Conservation (phyloP, 92 coral and sea anemone species). For the Zoanthus sansibaricus region DNA sequence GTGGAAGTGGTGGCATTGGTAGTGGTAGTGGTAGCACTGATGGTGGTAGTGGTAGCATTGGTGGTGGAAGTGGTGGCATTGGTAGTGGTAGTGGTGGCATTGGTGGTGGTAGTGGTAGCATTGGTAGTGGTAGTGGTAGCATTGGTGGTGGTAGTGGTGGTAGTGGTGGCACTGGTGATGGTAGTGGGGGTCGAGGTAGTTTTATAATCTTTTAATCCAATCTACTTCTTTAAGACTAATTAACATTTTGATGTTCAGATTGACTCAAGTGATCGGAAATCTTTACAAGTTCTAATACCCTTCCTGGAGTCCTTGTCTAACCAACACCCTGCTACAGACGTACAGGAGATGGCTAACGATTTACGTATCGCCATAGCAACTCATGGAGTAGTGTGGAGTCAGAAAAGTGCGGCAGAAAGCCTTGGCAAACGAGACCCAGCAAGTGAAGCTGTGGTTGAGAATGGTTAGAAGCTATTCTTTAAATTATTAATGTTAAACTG, state of each 20-base stretch:
- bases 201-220: neutral
- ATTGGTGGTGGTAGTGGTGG: too few relatives aligned
- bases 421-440: slow-evolving; percentile 48
- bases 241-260: slow-evolving; percentile 49
- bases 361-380: slow-evolving; percentile 92
- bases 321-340: slow-evolving; percentile 64
- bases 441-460: neutral
- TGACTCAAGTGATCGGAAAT: slow-evolving; percentile 57
- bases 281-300: slow-evolving; percentile 73
- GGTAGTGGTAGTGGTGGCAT: too few relatives aligned
- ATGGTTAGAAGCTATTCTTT: too few relatives aligned
- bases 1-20: too few relatives aligned
- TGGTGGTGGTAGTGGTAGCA: too few relatives aligned
- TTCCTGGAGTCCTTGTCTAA: slow-evolving; percentile 72
- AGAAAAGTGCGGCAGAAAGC: slow-evolving; percentile 68
- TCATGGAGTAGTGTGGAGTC: slow-evolving; percentile 88
- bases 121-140: too few relatives aligned
- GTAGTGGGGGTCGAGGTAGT: neutral
- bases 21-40: too few relatives aligned
- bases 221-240: neutral
- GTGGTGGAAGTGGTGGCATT: too few relatives aligned
- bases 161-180: too few relatives aligned
- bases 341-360: slow-evolving; percentile 87
- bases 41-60: too few relatives aligned
- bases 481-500: neutral